These are phyloP conservation scores for Alsophila aescularia DNA, from an alignment of 2,888 invertebrate species.

Conservation along the genomic window DNA sequence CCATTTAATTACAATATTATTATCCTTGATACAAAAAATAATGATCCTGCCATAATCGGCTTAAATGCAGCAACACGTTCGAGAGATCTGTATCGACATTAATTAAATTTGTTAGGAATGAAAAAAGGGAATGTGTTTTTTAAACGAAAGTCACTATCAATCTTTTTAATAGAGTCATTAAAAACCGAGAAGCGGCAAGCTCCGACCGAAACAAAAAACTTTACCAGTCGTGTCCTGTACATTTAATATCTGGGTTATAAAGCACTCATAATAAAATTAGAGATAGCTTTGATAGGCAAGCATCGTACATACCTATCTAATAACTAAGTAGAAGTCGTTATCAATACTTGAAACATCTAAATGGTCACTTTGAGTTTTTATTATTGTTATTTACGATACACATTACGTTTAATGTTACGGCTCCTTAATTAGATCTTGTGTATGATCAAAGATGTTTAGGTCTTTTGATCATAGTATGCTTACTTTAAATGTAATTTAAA, in stretches of 20 bases:
- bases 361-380: slow-evolving; percentile 60
- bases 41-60: slow-evolving; percentile 25
- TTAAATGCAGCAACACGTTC: slow-evolving; percentile 43
- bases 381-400: slow-evolving; percentile 57
- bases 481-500: not conserved
- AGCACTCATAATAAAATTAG: slow-evolving; percentile 64
- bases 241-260: slow-evolving; percentile 51
- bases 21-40: slow-evolving; percentile 31
- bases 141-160: slow-evolving; percentile 75
- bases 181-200: slow-evolving; percentile 67
- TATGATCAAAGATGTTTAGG: slow-evolving; percentile 37
- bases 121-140: slow-evolving; percentile 67
- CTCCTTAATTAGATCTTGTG: slow-evolving; percentile 55
- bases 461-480: slow-evolving; percentile 23
- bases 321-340: slow-evolving; percentile 48
- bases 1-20: slow-evolving; percentile 28
- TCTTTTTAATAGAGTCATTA: slow-evolving; percentile 83
- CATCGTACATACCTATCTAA: slow-evolving; percentile 52
- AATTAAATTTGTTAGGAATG: slow-evolving; percentile 79
- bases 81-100: slow-evolving; percentile 70
- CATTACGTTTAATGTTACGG: slow-evolving; percentile 54
- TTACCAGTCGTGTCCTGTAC: slow-evolving; percentile 25
- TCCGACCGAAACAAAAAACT: slow-evolving; percentile 55
- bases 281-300: slow-evolving; percentile 51
- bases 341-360: slow-evolving; percentile 61